Evolutionary conservation across 2,888 invertebrate species (phyloP).

Genomic region (Microplitis manilae): DNA sequence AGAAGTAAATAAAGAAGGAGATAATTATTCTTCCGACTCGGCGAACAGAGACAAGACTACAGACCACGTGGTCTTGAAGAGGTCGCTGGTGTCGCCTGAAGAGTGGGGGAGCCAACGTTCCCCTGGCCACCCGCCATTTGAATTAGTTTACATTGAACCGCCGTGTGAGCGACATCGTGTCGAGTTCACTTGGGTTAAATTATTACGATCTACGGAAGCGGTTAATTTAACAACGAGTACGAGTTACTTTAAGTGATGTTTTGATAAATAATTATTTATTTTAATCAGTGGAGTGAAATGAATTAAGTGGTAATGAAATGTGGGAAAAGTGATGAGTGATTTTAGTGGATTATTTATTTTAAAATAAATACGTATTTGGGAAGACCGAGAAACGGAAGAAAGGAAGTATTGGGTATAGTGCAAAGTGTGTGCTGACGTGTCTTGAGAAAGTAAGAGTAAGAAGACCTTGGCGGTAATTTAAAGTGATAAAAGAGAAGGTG

Average conservation of each 20-base stretch:
- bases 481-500: constrained; percentile 33
- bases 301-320: constrained; percentile 5
- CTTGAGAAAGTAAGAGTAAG: constrained; percentile 7
- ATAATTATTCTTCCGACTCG: constrained; percentile 4
- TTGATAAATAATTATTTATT: neutral
- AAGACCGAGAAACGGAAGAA: neutral
- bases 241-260: neutral
- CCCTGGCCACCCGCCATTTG: constrained; percentile 40
- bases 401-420: neutral
- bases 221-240: constrained; percentile 9
- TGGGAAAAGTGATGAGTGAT: constrained; percentile 21
- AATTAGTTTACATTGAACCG: constrained; percentile 61
- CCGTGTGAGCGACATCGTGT: constrained; percentile 51
- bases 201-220: constrained; percentile 6
- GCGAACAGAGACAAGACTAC: constrained; percentile 18
- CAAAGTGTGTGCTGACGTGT: neutral
- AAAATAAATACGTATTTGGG: no score
- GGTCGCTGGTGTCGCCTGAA: constrained; percentile 26
- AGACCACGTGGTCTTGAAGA: constrained; percentile 47
- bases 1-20: constrained; percentile 23
- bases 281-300: neutral
- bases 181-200: neutral
- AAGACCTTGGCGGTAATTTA: constrained; percentile 41
- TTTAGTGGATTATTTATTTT: constrained; percentile 6
- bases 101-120: constrained; percentile 36